Evolutionary conservation across 2,113 vertebrate genomes (phyloP).

Genomic region (Cynopterus brachyotis): DNA sequence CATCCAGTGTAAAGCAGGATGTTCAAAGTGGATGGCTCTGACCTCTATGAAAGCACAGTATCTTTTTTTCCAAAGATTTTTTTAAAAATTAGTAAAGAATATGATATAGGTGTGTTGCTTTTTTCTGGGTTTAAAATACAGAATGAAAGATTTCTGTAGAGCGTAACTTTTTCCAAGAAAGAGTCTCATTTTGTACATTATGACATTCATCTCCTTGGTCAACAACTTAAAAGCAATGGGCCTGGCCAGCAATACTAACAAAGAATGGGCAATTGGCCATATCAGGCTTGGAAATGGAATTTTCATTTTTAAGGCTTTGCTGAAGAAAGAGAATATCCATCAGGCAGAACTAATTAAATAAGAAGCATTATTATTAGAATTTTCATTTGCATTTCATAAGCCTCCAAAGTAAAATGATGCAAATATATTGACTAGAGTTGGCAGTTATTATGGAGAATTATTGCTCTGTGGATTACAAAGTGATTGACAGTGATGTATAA

Average conservation of each 20-base stretch:
- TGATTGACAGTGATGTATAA: constrained; percentile 50
- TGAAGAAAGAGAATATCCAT: constrained; percentile 29
- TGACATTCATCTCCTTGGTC: constrained; percentile 35
- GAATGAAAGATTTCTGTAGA: constrained; percentile 19
- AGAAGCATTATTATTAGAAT: neutral
- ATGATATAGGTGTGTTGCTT: constrained; percentile 53
- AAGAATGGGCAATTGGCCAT: constrained; percentile 28
- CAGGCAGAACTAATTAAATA: constrained; percentile 73
- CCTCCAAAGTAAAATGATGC: constrained; percentile 58
- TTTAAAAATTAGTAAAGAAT: constrained; percentile 60
- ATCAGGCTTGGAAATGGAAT: neutral
- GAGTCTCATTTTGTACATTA: neutral
- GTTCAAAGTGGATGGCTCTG: neutral
- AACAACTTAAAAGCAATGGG: constrained; percentile 31
- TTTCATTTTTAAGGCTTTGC: neutral
- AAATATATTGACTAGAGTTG: constrained; percentile 60
- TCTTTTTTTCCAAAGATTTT: constrained; percentile 51
- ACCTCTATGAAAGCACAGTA: neutral
- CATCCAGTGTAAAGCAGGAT: neutral
- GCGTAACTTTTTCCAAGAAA: constrained; percentile 25
- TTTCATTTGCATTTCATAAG: constrained; percentile 72
- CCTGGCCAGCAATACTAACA: neutral
- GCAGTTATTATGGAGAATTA: constrained; percentile 67
- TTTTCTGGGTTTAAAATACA: constrained; percentile 46
- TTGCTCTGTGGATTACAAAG: constrained; percentile 52